phyloP scores from a whole-genome alignment of 2,888 invertebrate species.

The Amphipyra tragopoginis region DNA sequence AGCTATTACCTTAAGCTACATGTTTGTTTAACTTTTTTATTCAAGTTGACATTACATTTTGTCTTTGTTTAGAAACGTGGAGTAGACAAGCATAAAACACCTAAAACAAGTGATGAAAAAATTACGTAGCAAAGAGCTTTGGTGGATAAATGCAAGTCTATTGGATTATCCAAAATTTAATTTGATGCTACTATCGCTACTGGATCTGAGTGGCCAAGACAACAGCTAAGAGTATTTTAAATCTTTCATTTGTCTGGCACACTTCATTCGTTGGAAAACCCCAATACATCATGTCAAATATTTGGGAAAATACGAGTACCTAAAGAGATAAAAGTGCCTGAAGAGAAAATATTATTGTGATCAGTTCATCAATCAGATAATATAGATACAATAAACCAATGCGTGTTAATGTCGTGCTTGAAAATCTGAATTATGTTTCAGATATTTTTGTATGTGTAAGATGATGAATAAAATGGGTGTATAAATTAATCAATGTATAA shows the following conservation, averaged over 20 bases:
- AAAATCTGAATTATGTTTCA: not conserved
- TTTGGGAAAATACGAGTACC: constrained; percentile 25
- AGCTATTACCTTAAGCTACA: not conserved
- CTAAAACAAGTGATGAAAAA: not conserved
- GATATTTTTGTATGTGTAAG: not conserved
- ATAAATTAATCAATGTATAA: not conserved
- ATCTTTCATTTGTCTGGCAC: no score
- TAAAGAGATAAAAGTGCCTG: constrained; percentile 16
- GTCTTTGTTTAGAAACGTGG: no score
- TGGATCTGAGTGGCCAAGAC: not conserved
- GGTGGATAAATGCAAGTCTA: not conserved
- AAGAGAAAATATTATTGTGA: constrained; percentile 4
- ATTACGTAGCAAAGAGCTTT: not conserved
- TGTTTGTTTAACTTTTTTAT: not conserved
- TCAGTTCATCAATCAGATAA: constrained; percentile 31
- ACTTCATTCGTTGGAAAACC: constrained; percentile 17
- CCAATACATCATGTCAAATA: not conserved
- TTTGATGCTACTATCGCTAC: not conserved
- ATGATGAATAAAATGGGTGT: not conserved
- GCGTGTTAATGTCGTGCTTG: constrained; percentile 1
- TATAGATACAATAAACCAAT: not conserved
- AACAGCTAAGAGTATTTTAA: not conserved
- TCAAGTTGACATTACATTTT: not conserved
- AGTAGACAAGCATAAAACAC: no score
- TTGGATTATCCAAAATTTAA: not conserved